Evolutionary conservation across 1,140 invertebrate genomes (phyloP), one percentile per base, ranked within the genome.

Genomic region (Heliconius nattereri): DNA sequence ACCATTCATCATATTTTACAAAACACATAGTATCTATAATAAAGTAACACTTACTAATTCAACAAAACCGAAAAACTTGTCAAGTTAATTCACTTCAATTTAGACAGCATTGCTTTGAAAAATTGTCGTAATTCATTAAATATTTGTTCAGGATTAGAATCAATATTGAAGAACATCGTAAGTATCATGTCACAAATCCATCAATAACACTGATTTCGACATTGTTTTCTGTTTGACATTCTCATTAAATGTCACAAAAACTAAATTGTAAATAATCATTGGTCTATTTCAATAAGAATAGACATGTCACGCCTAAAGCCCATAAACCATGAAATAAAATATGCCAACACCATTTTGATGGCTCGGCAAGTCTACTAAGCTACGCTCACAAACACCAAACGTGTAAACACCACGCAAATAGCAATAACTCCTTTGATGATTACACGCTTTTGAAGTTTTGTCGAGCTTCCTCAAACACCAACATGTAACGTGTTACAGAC

Each of bases 1-100:
- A 60, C 85, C 89, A 83, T 91, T 92, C 88, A 92, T 92, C 26
- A 81, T 81, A 72, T 23, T 71, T 66, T n/a, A 66, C 60, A 26
- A 66, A 66, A 66, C 60, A 66, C 60, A 66, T 66, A 66, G 11
- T 66, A 26, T 29, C 60, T 66, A 13, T 66, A 11, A 57, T 23
- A 0, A 8, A 66, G 60, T 26, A 26, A 66, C 57, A 23, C 7
- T 9, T 7, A 60, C 57, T n/a, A 60, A 23, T 26, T 60, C n/a
- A 60, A 60, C 60, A 66, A 29, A 66, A 66, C 2, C 29, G 57
- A 66, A 2, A 9, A 13, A 26, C 23, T 66, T 29, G 13, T 13
- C 60, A 29, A 66, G 60, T 66, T 13, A 66, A 66, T 66, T 66
- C 26, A 66, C 23, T 29, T 26, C n/a, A 29, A 66, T 29, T 66